Conservation (phyloP, 2,113 vertebrate genomes). For the Lycocorax pyrrhopterus region DNA sequence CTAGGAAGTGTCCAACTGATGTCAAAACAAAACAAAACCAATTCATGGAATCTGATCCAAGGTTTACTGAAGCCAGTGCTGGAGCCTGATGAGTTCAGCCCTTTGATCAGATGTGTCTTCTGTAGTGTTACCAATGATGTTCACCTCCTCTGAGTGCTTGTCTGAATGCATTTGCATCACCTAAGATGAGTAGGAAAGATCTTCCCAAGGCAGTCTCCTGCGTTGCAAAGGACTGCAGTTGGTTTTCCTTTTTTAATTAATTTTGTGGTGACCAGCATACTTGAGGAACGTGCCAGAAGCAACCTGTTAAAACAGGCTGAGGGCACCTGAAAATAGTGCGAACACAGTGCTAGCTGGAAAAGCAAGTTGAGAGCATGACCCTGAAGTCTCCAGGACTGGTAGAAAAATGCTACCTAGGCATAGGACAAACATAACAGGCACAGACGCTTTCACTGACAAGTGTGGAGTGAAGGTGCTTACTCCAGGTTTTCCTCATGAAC, state of each 20-base stretch:
- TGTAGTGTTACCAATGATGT: fast-evolving
- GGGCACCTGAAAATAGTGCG: not conserved
- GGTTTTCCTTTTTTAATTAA: not conserved
- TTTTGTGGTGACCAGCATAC: not conserved
- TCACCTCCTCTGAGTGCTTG: not conserved
- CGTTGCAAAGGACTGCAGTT: not conserved
- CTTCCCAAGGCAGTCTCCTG: not conserved
- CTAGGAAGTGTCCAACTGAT: conserved; percentile 9
- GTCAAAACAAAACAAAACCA: conserved; percentile 3
- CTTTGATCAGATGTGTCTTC: not conserved
- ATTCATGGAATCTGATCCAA: not conserved
- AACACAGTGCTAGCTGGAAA: not conserved
- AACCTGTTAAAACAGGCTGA: not conserved
- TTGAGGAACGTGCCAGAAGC: not conserved
- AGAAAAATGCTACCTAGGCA: not conserved
- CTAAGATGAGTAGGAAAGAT: not conserved
- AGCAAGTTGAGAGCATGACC: not conserved
- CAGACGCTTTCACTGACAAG: not conserved
- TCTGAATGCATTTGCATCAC: not conserved
- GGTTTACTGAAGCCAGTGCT: not conserved
- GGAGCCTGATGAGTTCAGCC: not conserved
- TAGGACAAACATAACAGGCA: not conserved
- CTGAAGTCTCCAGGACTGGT: not conserved
- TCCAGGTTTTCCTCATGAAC: not conserved
- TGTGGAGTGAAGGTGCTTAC: not conserved